Evolutionary conservation across 2,113 vertebrate species (phyloP), one percentile per base, ranked within the genome.

Genomic region (Salvator merianae): DNA sequence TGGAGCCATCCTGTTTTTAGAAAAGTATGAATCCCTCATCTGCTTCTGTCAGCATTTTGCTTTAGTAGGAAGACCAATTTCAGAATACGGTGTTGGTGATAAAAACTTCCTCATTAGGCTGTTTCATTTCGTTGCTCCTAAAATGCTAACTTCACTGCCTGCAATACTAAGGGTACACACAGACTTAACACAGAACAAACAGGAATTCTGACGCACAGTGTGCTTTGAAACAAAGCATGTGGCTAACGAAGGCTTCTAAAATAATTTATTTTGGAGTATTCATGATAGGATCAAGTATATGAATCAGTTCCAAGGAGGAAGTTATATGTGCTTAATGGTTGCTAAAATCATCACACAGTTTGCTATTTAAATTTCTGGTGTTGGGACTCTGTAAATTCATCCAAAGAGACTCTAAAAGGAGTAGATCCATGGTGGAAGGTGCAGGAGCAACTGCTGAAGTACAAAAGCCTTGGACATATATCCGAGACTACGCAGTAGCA

Each of bases 311-410:
- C 86, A 68, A 24, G 81, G 13, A 26, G 38, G 50, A 36, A 4
- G 9, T 0, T 0, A 0, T 0, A 8, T 78, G 77, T 34, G 14
- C 10, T 14, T 80, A n/a, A 66, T 34, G 24, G 24, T 59, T 20
- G 20, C n/a, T n/a, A n/a, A n/a, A n/a, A n/a, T n/a, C n/a, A 53
- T 53, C 16, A 14, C 50, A 53, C 10, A 5, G 50, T 13, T 53
- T 53, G 50, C 40, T 66, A 79, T 65, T 38, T 43, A 16, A 34
- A 30, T 55, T 76, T 77, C 14, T 14, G 18, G 14, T 65, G 40
- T 79, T 66, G 6, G 16, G 65, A 20, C 26, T 9, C n/a, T 74
- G 12, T 28, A 59, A 53, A 53, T n/a, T n/a, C 43, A 47, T 47
- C 43, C 43, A 47, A 47, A 47, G 6, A 47, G 43, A 47, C 43